Conservation (phyloP, 2,888 invertebrate species). For the Drosophila siamana region DNA sequence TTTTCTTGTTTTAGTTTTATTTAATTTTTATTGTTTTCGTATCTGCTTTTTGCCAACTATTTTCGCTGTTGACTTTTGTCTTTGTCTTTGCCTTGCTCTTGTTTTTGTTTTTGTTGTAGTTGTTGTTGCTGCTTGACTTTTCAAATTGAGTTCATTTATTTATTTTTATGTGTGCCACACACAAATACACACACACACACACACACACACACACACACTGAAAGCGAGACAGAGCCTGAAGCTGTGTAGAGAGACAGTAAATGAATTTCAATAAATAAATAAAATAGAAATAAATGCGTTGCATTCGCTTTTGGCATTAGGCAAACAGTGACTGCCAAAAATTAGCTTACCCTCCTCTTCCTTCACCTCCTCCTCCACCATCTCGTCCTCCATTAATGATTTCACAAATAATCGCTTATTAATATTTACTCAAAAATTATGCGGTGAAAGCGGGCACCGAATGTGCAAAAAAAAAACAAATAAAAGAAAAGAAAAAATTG, state of each 20-base stretch:
- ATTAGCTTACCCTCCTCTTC: background rate
- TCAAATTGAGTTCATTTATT: slow-evolving; percentile 74
- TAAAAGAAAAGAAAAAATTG: too few relatives aligned
- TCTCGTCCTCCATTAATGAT: too few relatives aligned
- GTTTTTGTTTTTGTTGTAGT: slow-evolving; percentile 37
- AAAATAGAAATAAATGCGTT: slow-evolving; percentile 27
- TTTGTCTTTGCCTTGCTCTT: slow-evolving; percentile 40
- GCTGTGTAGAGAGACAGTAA: slow-evolving; percentile 46
- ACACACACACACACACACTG: too few relatives aligned
- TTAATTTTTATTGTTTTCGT: slow-evolving; percentile 28
- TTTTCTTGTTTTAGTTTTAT: slow-evolving; percentile 8
- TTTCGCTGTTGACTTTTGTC: slow-evolving; percentile 47
- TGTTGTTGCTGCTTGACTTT: slow-evolving; percentile 38
- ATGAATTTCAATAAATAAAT: slow-evolving; percentile 52
- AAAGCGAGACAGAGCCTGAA: background rate
- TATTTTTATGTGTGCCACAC: slow-evolving; percentile 51
- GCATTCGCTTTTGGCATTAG: background rate
- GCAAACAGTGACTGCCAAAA: slow-evolving; percentile 37
- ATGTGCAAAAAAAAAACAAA: background rate
- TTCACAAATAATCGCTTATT: background rate
- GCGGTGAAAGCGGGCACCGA: background rate
- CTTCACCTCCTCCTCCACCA: too few relatives aligned
- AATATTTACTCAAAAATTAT: background rate
- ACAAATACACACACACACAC: background rate
- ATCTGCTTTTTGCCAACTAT: slow-evolving; percentile 45